These are phyloP conservation scores for Brachypalpus laphriformis DNA, from an alignment of 2,888 invertebrate species.

Conservation along the genomic window DNA sequence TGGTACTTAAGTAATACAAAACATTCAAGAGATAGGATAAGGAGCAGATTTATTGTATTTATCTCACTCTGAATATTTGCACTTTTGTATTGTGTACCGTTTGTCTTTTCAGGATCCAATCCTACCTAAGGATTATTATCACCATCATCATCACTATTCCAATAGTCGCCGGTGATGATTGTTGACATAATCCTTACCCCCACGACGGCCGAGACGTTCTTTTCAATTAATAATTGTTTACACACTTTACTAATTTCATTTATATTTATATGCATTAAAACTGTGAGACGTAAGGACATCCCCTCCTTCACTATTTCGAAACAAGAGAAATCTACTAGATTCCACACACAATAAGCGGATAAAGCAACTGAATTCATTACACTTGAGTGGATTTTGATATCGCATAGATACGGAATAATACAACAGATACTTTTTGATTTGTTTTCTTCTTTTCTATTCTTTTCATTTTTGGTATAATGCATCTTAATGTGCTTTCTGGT, in stretches of 20 bases:
- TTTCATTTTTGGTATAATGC: slow-evolving; percentile 57
- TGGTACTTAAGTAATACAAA: slow-evolving; percentile 50
- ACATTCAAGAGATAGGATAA: neutral
- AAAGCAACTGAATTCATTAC: slow-evolving; percentile 72
- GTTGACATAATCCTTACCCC: slow-evolving; percentile 62
- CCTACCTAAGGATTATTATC: slow-evolving; percentile 11
- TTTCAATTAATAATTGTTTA: slow-evolving; percentile 72
- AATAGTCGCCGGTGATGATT: slow-evolving; percentile 45
- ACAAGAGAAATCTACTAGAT: slow-evolving; percentile 24
- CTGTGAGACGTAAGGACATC: neutral
- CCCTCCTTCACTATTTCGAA: neutral
- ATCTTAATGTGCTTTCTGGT: slow-evolving; percentile 69
- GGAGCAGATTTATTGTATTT: slow-evolving; percentile 44
- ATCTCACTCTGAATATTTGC: slow-evolving; percentile 48
- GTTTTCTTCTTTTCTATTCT: slow-evolving; percentile 40
- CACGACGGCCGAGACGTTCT: slow-evolving; percentile 24
- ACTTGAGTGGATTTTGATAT: slow-evolving; percentile 72
- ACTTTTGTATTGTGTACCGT: slow-evolving; percentile 39
- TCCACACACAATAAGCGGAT: slow-evolving; percentile 68
- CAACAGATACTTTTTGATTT: slow-evolving; percentile 69
- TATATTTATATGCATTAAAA: slow-evolving; percentile 59
- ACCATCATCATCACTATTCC: slow-evolving; percentile 17
- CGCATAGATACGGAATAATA: slow-evolving; percentile 55
- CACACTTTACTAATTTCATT: slow-evolving; percentile 72
- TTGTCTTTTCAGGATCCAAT: slow-evolving; percentile 19